Conservation (phyloP, 1,140 invertebrate genomes). For the Plutomurus gul region DNA sequence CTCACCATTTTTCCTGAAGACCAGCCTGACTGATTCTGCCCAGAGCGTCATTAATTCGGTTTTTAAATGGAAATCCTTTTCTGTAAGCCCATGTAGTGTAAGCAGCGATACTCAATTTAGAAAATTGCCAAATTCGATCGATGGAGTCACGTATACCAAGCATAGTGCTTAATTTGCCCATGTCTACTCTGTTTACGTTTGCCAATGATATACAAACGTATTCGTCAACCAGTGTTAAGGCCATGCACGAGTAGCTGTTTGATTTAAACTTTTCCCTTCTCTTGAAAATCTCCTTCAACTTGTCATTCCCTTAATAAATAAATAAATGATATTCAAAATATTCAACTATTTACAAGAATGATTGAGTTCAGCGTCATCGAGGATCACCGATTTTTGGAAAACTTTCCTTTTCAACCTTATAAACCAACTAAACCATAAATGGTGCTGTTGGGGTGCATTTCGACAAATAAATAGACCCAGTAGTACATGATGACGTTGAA, state of each 20-base stretch:
- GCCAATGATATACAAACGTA: neutral
- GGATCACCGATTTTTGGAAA: too few species aligned
- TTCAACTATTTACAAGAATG: too few species aligned
- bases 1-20: neutral
- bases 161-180: neutral
- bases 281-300: too few species aligned
- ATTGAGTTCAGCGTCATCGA: too few species aligned
- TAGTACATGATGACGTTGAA: too few species aligned
- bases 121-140: neutral
- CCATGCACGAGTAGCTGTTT: neutral
- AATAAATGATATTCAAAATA: too few species aligned
- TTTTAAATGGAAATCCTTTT: neutral
- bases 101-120: neutral
- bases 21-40: neutral
- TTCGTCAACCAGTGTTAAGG: neutral
- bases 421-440: too few species aligned
- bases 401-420: too few species aligned
- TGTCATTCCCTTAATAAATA: too few species aligned
- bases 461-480: too few species aligned
- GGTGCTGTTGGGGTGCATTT: too few species aligned
- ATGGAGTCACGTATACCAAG: neutral
- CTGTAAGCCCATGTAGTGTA: neutral
- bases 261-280: neutral
- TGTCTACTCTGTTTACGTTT: neutral
- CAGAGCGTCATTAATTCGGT: neutral